Conservation (phyloP, 2,797 vertebrate genomes). For the Brotula barbata region DNA sequence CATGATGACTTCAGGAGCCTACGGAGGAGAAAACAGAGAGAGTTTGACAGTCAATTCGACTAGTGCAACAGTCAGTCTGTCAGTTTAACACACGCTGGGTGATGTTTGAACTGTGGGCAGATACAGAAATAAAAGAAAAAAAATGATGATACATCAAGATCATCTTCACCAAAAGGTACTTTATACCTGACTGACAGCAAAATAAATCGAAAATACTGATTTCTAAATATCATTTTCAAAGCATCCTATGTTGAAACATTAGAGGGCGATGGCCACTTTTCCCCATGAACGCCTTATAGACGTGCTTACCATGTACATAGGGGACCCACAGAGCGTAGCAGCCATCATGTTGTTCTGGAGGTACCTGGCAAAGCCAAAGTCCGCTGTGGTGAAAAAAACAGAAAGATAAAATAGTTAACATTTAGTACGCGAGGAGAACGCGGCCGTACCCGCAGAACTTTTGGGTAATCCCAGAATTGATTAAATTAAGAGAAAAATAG, state of each 20-base stretch:
- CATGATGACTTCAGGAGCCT: slow-evolving; percentile 99
- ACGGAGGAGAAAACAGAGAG: neutral
- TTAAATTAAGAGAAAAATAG: neutral
- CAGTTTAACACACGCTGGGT: neutral
- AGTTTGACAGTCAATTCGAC: neutral
- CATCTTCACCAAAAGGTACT: no score
- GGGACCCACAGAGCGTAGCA: slow-evolving; percentile 95
- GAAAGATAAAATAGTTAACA: neutral
- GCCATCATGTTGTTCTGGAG: slow-evolving; percentile 99
- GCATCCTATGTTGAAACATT: no score
- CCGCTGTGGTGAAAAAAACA: slow-evolving; percentile 78
- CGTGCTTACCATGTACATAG: slow-evolving; percentile 95
- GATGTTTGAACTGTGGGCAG: no score
- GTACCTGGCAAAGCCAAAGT: slow-evolving; percentile 95
- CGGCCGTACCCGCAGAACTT: neutral
- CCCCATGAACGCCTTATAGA: neutral
- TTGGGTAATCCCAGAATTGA: neutral
- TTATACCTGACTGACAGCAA: no score
- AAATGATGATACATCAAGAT: no score
- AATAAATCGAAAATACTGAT: neutral
- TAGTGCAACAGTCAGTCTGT: neutral
- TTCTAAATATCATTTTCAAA: neutral
- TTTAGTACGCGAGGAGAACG: neutral
- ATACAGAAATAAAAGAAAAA: no score
- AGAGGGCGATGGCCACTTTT: no score